Conservation (phyloP, 2,888 invertebrate species). For the Oscheius myriophilus region DNA sequence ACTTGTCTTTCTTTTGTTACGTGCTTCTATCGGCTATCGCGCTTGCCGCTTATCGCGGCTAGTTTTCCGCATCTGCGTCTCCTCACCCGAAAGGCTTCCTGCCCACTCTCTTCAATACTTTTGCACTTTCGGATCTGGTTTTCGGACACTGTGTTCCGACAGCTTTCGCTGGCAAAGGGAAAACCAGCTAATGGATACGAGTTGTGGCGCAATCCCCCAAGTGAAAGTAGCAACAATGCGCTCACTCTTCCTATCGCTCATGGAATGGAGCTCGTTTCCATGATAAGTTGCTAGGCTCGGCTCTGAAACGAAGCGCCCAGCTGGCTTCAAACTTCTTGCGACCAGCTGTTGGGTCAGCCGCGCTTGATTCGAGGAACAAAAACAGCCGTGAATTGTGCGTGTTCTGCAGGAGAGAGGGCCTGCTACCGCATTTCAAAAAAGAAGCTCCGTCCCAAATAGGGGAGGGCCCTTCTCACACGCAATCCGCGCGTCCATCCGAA, state of each 20-base stretch:
- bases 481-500: constrained; percentile 18
- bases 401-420: constrained; percentile 1
- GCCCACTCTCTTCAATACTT: constrained; percentile 13
- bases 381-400: constrained; percentile 26
- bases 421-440: neutral
- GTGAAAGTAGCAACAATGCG: too few species aligned
- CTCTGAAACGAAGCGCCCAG: constrained; percentile 3
- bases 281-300: too few species aligned
- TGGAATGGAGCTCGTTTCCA: too few species aligned
- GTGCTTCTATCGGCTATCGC: constrained; percentile 31
- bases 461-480: constrained; percentile 23
- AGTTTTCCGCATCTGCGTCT: constrained; percentile 28
- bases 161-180: constrained; percentile 16
- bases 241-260: too few species aligned
- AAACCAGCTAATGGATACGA: constrained; percentile 26
- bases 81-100: constrained; percentile 15
- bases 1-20: constrained; percentile 23
- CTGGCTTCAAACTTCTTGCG: constrained; percentile 17
- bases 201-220: constrained; percentile 2
- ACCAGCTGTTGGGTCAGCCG: constrained; percentile 29
- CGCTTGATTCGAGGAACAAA: constrained; percentile 26
- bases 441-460: neutral
- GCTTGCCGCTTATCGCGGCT: constrained; percentile 25
- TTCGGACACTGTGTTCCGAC: constrained; percentile 25
- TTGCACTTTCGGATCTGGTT: constrained; percentile 31